Percentiles rank a stretch among this genome's conserved stretches.
phyloP scores from a whole-genome alignment of 2,888 invertebrate genomes.

The Lacanobia wlatinum region DNA sequence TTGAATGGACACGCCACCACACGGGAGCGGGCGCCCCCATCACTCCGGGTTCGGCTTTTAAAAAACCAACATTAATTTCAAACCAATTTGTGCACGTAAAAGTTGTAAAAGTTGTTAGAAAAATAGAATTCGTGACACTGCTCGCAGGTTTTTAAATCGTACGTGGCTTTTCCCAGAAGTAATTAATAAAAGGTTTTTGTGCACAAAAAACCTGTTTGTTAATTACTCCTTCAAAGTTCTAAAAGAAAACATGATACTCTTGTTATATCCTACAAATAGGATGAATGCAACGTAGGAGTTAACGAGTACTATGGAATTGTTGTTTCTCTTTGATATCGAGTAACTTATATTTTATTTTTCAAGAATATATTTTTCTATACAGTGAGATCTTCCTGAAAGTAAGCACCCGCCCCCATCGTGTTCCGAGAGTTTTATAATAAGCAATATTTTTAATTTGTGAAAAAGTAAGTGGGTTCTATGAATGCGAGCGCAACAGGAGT shows the following conservation, averaged over 20 bases:
- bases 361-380: background rate
- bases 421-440: background rate
- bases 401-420: background rate
- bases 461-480: background rate
- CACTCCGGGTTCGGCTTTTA: too few species aligned
- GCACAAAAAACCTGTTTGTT: too few species aligned
- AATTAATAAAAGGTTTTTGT: background rate
- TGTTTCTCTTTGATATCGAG: background rate
- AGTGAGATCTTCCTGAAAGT: background rate
- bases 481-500: background rate
- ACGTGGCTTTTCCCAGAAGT: background rate
- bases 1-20: background rate
- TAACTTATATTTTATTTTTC: too few species aligned
- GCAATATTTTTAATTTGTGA: background rate
- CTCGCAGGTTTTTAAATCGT: too few species aligned
- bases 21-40: conserved; percentile 16
- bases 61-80: background rate
- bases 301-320: background rate
- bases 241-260: background rate
- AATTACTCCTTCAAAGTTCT: too few species aligned
- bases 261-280: background rate
- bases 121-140: background rate
- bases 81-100: background rate
- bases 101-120: background rate
- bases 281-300: background rate